A percentile compares a stretch with the other conserved stretches of the same genome.
Conservation (phyloP, 2,113 vertebrate species). For the Psilopogon haemacephalus region DNA sequence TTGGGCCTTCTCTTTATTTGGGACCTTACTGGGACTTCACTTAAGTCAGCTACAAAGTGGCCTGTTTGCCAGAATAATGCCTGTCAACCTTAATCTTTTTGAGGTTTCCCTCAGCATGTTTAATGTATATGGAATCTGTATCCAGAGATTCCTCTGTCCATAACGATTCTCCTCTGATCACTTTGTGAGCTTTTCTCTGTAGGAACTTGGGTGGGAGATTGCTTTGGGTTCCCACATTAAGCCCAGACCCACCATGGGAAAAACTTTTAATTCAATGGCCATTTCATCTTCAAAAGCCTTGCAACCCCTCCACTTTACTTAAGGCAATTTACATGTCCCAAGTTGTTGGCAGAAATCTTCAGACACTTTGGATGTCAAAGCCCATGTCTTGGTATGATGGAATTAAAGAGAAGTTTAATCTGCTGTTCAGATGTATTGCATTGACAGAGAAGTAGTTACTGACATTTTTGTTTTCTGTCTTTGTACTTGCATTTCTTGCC, state of each 20-base stretch:
- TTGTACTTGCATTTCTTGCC: background rate
- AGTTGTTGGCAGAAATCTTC: background rate
- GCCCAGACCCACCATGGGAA: background rate
- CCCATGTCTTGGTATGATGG: background rate
- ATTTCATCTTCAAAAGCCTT: conserved; percentile 8
- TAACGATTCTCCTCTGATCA: background rate
- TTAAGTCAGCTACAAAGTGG: background rate
- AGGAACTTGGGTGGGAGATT: background rate
- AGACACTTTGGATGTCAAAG: background rate
- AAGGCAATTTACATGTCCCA: background rate
- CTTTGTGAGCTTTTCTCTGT: background rate
- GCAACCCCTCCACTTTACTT: background rate
- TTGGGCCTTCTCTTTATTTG: background rate
- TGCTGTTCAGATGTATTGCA: background rate
- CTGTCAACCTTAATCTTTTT: background rate
- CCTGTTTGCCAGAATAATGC: background rate
- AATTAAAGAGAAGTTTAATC: background rate
- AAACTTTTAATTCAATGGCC: background rate
- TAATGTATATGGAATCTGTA: background rate
- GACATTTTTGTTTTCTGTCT: background rate
- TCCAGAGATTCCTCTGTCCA: background rate
- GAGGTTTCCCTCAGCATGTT: background rate
- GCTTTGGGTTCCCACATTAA: background rate
- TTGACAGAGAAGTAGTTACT: background rate
- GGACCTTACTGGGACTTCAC: background rate